phyloP scores from a whole-genome alignment of 2,113 vertebrate genomes.

The Tupaia tana region DNA sequence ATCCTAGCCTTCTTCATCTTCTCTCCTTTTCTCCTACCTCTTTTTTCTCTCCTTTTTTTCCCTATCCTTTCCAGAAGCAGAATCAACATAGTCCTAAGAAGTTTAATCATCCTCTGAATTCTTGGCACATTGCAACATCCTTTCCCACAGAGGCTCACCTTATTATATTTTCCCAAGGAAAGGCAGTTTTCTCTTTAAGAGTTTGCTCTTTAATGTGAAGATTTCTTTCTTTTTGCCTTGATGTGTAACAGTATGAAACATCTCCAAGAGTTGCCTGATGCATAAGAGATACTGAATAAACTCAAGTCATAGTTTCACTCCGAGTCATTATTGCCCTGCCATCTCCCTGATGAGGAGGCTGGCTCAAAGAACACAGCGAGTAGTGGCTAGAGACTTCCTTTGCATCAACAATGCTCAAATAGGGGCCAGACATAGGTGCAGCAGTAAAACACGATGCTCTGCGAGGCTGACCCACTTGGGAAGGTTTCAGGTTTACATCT shows the following conservation, averaged over 20 bases:
- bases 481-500: too few species aligned
- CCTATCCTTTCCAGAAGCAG: not conserved
- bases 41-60: not conserved
- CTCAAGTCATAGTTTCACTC: not conserved
- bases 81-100: not conserved
- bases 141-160: not conserved
- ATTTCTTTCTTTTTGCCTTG: not conserved
- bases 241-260: constrained; percentile 45
- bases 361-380: not conserved
- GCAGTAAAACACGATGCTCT: too few species aligned
- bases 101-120: not conserved
- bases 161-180: constrained; percentile 27
- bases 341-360: accelerated
- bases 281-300: not conserved
- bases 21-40: not conserved
- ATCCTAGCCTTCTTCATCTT: not conserved
- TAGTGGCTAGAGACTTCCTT: not conserved
- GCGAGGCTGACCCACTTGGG: too few species aligned
- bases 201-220: not conserved
- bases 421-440: too few species aligned
- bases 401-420: not conserved
- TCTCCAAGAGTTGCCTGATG: not conserved
- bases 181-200: constrained; percentile 11
- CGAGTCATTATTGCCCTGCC: not conserved
- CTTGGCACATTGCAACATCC: not conserved